A percentile compares a stretch with the other conserved stretches of the same genome.
Evolutionary conservation across 2,888 invertebrate genomes (phyloP).

Genomic region (Noctua pronuba): DNA sequence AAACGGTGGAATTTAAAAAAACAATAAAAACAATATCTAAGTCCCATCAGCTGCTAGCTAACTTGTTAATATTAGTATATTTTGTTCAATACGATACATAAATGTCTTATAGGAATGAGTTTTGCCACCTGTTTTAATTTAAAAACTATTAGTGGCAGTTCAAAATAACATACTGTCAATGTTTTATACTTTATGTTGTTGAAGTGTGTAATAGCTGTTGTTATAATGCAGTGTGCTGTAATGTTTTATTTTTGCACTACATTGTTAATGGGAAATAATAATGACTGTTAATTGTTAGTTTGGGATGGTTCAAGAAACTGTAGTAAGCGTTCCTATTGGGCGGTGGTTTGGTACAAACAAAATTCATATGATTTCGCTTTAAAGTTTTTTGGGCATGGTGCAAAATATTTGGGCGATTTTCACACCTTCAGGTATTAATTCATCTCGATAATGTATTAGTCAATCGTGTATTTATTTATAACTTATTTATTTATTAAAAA

Average conservation of each 20-base stretch:
- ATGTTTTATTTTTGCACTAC: background rate
- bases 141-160: background rate
- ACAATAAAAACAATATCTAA: background rate
- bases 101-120: background rate
- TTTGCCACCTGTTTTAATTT: slow-evolving; percentile 19
- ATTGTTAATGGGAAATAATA: background rate
- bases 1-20: background rate
- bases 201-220: background rate
- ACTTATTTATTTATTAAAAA: no score
- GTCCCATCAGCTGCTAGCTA: slow-evolving; percentile 9
- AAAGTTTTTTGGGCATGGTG: background rate
- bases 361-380: background rate
- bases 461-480: no score
- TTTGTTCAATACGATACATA: slow-evolving; percentile 7
- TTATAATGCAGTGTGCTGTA: background rate
- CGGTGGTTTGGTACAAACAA: background rate
- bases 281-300: background rate
- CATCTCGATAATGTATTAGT: background rate
- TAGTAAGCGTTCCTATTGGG: no score
- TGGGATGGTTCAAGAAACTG: background rate
- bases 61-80: background rate
- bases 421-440: background rate
- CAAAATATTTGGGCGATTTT: background rate
- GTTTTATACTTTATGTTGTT: background rate
- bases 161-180: background rate